Evolutionary conservation across 2,113 vertebrate genomes (phyloP).

Genomic region (Glareola pratincola): DNA sequence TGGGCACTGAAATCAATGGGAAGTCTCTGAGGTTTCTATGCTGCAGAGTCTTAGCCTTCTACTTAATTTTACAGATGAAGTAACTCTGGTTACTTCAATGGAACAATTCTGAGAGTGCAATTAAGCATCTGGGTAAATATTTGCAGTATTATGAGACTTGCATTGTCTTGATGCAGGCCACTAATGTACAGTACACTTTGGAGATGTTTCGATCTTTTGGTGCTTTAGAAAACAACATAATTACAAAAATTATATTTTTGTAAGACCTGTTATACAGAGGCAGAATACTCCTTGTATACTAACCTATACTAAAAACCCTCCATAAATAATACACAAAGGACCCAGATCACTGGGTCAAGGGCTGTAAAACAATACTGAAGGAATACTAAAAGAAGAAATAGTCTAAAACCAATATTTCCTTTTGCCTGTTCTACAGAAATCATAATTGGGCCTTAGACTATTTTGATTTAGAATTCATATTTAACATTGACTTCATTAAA

Average conservation of each 20-base stretch:
- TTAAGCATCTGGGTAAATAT: neutral
- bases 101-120: neutral
- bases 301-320: neutral
- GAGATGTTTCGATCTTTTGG: neutral
- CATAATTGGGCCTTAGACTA: neutral
- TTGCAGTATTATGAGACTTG: neutral
- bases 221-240: neutral
- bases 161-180: neutral
- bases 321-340: neutral
- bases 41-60: neutral
- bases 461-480: neutral
- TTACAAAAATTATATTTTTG: neutral
- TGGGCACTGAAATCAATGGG: neutral
- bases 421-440: neutral
- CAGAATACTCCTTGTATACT: neutral
- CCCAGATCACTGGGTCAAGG: neutral
- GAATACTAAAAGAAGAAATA: neutral
- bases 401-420: neutral
- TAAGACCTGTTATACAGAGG: neutral
- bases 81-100: neutral
- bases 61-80: slow-evolving; percentile 4
- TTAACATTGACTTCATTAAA: neutral
- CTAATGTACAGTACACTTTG: neutral
- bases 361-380: neutral
- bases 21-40: neutral